Percentiles rank a stretch among this genome's conserved stretches.
Evolutionary conservation across 1,140 invertebrate species (phyloP).

Genomic region (Drosophila pruinosa): DNA sequence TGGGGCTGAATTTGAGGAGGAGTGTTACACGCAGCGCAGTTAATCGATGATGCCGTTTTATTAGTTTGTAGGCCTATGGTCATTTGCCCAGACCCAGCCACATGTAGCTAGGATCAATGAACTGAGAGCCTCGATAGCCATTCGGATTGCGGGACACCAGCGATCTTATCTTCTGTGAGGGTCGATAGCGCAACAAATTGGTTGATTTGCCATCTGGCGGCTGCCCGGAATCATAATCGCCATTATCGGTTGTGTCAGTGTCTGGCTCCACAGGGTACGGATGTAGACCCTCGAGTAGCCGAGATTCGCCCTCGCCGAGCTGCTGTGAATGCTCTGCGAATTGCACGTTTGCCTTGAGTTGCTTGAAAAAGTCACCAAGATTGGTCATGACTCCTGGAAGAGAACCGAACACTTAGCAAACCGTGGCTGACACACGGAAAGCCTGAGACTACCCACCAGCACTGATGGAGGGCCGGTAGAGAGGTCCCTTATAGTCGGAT

Average conservation of each 20-base stretch:
- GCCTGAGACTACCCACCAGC: slow-evolving; percentile 52
- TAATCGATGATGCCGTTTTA: slow-evolving; percentile 37
- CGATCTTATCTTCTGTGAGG: slow-evolving; percentile 77
- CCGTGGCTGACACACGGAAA: background rate
- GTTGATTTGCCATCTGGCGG: slow-evolving; percentile 36
- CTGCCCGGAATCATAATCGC: slow-evolving; percentile 18
- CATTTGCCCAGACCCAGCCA: slow-evolving; percentile 82
- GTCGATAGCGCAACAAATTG: slow-evolving; percentile 61
- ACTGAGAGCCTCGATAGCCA: slow-evolving; percentile 77
- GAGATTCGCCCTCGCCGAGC: slow-evolving; percentile 47
- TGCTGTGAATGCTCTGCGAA: slow-evolving; percentile 66
- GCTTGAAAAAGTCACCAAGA: slow-evolving; percentile 77
- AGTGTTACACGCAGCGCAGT: background rate
- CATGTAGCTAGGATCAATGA: slow-evolving; percentile 81
- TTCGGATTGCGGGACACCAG: slow-evolving; percentile 75
- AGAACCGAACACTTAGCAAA: slow-evolving; percentile 28
- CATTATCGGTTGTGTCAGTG: background rate
- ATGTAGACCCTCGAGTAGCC: slow-evolving; percentile 69
- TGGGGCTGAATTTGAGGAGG: background rate
- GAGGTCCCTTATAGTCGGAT: slow-evolving; percentile 9
- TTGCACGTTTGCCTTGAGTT: slow-evolving; percentile 70
- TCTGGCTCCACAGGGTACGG: slow-evolving; percentile 38
- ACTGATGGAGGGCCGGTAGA: slow-evolving; percentile 66
- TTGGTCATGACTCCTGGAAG: slow-evolving; percentile 78
- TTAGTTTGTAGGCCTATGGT: slow-evolving; percentile 33